Evolutionary conservation across 2,797 vertebrate species (phyloP).

Genomic region (Lepus oiostolus): DNA sequence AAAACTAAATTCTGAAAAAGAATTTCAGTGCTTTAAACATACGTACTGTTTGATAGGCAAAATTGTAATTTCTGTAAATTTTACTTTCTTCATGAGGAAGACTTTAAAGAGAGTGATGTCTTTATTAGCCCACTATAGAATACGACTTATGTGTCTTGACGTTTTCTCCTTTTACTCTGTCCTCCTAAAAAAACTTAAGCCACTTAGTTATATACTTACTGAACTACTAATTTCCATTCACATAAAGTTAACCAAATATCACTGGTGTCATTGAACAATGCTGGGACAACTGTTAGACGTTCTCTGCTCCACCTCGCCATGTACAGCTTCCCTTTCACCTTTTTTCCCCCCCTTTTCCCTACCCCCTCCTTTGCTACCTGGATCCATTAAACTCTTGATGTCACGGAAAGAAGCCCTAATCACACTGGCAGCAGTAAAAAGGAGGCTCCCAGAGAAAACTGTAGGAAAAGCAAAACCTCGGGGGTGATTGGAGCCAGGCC

Average conservation of each 20-base stretch:
- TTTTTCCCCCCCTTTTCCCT: background rate
- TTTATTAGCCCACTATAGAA: background rate
- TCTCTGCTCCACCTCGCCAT: background rate
- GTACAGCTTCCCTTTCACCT: background rate
- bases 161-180: background rate
- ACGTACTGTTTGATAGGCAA: background rate
- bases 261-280: background rate
- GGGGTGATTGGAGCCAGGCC: background rate
- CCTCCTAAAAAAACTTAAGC: background rate
- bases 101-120: background rate
- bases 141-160: background rate
- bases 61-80: slow-evolving; percentile 19
- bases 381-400: background rate
- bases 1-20: background rate
- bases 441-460: background rate
- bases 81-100: background rate
- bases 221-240: background rate
- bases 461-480: background rate
- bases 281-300: background rate
- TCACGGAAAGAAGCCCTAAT: background rate
- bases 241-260: background rate
- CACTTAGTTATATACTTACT: background rate
- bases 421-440: background rate
- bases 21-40: background rate
- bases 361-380: background rate